Base-by-base conservation (phyloP, 2,113 vertebrate species). In the Brachionichthys hirsutus region DNA sequence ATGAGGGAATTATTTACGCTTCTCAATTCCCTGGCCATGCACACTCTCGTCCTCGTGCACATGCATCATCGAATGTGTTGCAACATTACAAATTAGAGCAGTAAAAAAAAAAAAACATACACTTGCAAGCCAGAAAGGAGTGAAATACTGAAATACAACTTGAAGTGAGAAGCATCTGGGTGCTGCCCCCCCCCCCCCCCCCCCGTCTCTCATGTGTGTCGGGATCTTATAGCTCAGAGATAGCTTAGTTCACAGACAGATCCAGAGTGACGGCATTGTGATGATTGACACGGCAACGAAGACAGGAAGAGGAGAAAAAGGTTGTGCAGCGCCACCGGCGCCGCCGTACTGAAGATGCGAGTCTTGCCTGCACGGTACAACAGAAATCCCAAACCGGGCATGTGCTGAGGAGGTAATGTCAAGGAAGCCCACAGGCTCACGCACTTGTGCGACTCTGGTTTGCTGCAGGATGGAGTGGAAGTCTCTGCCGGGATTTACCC, bases 1-100 rank as follows among this genome's bases (percentile, higher is more conserved):
- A 89, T 89, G 89, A 90, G 87, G 84, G 85, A 91, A 89, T 90
- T 89, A 91, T 91, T 91, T 90, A 87, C 88, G 81, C 86, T 90
- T 89, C 87, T 90, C 85, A 89, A 90, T 90, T 90, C 89, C 85
- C 87, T 69, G 78, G 70, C 88, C 85, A 83, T 90, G 89, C 89
- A 88, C 88, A 87, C 78, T 88, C 82, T 78, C 88, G 89, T 91
- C 86, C 75, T 77, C 84, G 81, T 86, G 88, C 73, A 80, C 75
- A 78, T 67, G 48, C 81, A 80, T 85, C 89, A 82, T 87, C 77
- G 86, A 82, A 87, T 85, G 79, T 89, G 85, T 81, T 77, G 65
- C 84, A 86, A 85, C 82, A 85, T 83, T 84, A 79, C 81, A 88
- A 92, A 90, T 85, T 80, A 84, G 71, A 82, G 82, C 70, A 66